Evolutionary conservation across 2,797 vertebrate genomes (phyloP).

Genomic region (Hippoglossus hippoglossus): DNA sequence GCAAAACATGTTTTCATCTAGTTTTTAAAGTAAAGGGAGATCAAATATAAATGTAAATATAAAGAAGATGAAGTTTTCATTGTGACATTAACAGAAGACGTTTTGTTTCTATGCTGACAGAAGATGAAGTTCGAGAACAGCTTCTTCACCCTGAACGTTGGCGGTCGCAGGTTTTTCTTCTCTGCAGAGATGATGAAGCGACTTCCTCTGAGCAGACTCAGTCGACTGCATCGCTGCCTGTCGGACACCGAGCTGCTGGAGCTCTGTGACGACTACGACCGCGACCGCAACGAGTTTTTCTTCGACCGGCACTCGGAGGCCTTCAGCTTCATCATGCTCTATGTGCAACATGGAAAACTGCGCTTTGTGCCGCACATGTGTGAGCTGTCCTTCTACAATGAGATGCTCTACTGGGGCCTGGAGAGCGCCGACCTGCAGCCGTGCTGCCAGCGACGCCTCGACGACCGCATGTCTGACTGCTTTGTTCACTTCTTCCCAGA

Average conservation of each 20-base stretch:
- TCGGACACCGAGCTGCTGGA: slow-evolving; percentile 95
- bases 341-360: slow-evolving; percentile 92
- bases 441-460: slow-evolving; percentile 95
- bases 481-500: slow-evolving; percentile 90
- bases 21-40: no score
- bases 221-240: slow-evolving; percentile 91
- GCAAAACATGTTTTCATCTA: no score
- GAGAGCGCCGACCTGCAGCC: slow-evolving; percentile 93
- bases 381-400: slow-evolving; percentile 96
- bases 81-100: no score
- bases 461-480: slow-evolving; percentile 92
- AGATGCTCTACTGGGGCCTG: slow-evolving; percentile 97
- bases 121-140: slow-evolving; percentile 81
- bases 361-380: slow-evolving; percentile 96
- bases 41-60: no score
- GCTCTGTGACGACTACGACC: slow-evolving; percentile 97
- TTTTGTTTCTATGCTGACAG: no score
- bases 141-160: slow-evolving; percentile 90
- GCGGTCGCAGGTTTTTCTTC: slow-evolving; percentile 92
- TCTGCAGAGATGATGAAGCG: slow-evolving; percentile 91
- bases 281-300: slow-evolving; percentile 95
- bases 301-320: slow-evolving; percentile 97
- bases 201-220: slow-evolving; percentile 93
- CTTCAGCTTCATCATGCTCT: slow-evolving; percentile 96
- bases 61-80: no score